Evolutionary conservation across 2,797 vertebrate genomes (phyloP).

Genomic region (Rhabdomys pumilio): DNA sequence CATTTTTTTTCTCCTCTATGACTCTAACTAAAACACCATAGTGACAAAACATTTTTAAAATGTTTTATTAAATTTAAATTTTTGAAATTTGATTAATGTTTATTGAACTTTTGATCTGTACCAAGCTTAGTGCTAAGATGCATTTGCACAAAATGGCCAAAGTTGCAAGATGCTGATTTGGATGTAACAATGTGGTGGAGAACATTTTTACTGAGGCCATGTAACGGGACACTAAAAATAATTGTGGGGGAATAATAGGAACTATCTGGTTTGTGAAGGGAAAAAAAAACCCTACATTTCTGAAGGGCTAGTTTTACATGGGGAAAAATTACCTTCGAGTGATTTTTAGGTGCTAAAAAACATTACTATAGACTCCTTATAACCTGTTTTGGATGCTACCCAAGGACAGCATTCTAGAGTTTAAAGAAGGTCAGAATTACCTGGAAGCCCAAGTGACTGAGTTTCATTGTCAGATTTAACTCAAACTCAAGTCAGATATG

Average conservation of each 20-base stretch:
- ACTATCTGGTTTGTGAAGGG: not conserved
- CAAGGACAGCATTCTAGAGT: not conserved
- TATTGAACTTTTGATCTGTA: not conserved
- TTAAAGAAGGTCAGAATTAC: not conserved
- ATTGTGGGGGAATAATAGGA: constrained; percentile 28
- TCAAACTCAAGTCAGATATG: not conserved
- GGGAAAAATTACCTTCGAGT: not conserved
- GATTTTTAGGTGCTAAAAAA: not conserved
- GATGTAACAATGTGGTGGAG: not conserved
- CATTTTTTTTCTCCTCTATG: not conserved
- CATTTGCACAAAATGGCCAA: constrained; percentile 40
- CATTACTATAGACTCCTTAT: not conserved
- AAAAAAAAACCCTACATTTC: constrained; percentile 19
- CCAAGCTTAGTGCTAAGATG: not conserved
- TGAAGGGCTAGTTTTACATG: not conserved
- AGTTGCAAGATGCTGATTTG: not conserved
- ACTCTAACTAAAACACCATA: not conserved
- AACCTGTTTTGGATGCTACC: not conserved
- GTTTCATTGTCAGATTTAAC: constrained; percentile 6
- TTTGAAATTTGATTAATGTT: not conserved
- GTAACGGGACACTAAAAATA: constrained; percentile 16
- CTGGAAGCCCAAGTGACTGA: not conserved
- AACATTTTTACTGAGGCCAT: not conserved
- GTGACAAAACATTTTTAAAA: not conserved
- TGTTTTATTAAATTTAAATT: not conserved